phyloP scores from a whole-genome alignment of 2,797 vertebrate genomes.

The Sparidentex hasta region DNA sequence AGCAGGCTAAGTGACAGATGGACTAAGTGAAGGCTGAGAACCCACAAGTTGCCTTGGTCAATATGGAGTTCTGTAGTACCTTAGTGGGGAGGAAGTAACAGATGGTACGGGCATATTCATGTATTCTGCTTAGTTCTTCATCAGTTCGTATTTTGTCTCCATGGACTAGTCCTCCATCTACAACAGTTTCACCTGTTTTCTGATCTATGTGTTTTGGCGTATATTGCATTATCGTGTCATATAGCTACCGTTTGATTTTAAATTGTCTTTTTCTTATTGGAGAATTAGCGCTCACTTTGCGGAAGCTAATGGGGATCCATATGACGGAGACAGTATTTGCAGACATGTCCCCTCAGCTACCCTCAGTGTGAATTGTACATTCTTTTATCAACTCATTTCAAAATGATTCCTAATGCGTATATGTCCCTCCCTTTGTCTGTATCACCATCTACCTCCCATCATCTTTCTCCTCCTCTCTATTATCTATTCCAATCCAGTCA shows the following conservation, averaged over 20 bases:
- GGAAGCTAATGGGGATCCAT: too few relatives aligned
- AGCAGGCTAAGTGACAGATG: conserved; percentile 63
- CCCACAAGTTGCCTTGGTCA: conserved; percentile 70
- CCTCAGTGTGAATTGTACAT: conserved; percentile 8
- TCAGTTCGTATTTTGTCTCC: conserved; percentile 74
- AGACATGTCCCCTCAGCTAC: conserved; percentile 30
- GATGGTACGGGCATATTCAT: conserved; percentile 77
- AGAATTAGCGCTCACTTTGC: too few relatives aligned
- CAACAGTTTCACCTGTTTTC: conserved; percentile 3
- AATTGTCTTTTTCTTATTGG: too few relatives aligned
- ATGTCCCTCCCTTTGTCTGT: conserved; percentile 12
- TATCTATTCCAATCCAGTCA: conserved; percentile 60
- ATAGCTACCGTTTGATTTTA: too few relatives aligned
- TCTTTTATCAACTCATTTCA: not conserved
- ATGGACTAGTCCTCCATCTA: conserved; percentile 62
- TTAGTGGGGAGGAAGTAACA: conserved; percentile 71
- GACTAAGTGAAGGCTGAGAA: conserved; percentile 60
- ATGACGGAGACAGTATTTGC: not conserved
- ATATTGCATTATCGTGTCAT: too few relatives aligned
- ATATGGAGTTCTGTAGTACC: conserved; percentile 74
- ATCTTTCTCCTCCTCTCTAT: conserved; percentile 30
- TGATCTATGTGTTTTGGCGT: too few relatives aligned
- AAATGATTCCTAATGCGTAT: conserved; percentile 12
- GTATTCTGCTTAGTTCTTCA: conserved; percentile 70
- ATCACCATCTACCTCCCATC: conserved; percentile 17